Evolutionary conservation across 2,113 vertebrate genomes (phyloP), one percentile per base, ranked within the genome.

Genomic region (Hipposideros armiger): DNA sequence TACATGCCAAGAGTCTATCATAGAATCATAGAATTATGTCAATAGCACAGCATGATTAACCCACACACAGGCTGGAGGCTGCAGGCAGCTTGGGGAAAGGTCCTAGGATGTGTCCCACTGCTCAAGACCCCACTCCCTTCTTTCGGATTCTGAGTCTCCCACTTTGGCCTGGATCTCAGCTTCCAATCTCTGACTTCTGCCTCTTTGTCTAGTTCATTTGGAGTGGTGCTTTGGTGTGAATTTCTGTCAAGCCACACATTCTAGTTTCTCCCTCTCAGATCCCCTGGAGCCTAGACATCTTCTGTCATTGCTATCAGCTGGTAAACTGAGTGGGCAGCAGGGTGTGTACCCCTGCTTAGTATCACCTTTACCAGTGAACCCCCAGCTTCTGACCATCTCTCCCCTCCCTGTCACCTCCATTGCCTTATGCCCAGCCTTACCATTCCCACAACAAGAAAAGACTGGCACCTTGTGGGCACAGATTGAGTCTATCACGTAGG

Each of bases 361-460:
- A 50, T 50, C 47, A 50, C 13, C 13, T 11, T 50, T 11, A 50
- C 47, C 47, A 50, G 47, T 50, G 47, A 50, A 50, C 47, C 47
- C 47, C 2, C 22, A 3, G 56, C 20, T 52, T 64, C 56, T 0
- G 1, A 19, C 11, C 9, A 5, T 22, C 83, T 40, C 30, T 56
- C 9, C 40, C 2, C 2, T 52, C 2, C 50, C 19, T 0, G 0
- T 58, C 40, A 56, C 64, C 17, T 60, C 56, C 15, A n/a, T 11
- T 52, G 28, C 22, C 78, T 47, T 7, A 4, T 24, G 14, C 6
- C 54, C 30, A 73, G 52, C n/a, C n/a, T 72, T 17, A 17, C 14
- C 17, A 47, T 54, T 56, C 4, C 40, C 45, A 58, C 62, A 60
- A n/a, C 20, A 58, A 81, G 24, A 36, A 50, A 36, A 90, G n/a